Base-by-base conservation (phyloP, 2,888 invertebrate genomes). In the Arge pagana region DNA sequence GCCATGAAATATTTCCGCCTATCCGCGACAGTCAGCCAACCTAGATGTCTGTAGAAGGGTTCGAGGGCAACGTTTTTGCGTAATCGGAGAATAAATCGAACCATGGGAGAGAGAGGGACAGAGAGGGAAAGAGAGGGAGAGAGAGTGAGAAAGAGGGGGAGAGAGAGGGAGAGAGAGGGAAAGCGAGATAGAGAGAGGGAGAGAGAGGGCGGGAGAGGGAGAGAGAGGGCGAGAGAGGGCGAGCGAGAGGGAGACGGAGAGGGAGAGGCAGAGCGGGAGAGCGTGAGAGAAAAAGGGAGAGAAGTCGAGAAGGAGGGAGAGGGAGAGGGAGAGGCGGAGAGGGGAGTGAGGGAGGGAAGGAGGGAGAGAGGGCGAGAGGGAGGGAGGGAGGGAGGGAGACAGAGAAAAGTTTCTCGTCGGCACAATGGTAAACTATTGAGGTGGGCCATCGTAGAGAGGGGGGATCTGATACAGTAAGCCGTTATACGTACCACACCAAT, bases 361-460 rank as follows among this genome's bases (percentile, higher is more conserved):
- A 48, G 18, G 42, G 21, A 45, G 42, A 42, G 35, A 24, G 33
- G 18, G 49, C 28, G 36, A 35, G 6, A 15, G 26, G 10, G 43
- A 26, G 18, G 6, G 13, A 24, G 40, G 28, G 33, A 28, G 43
- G 7, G 39, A 16, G 41, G 24, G 42, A 3, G 11, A 43, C 23
- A 53, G 53, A 55, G 55, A 56, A 52, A 52, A n/a, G 28, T 26
- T 26, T 10, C n/a, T 26, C 28, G 10, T n/a, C 28, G 8, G 10
- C 10, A n/a, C 28, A 26, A 26, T n/a, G 28, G 28, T 26, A 26
- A n/a, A n/a, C n/a, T n/a, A n/a, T n/a, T n/a, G n/a, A n/a, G 53
- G 40, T 50, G 56, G 54, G 49, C 52, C 45, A 55, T 58, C 57
- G 53, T 56, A 55, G 52, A 55, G 52, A 48, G 48, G 53, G 42